Conservation (phyloP, 2,113 vertebrate species). For the Micronycteris hirsuta region DNA sequence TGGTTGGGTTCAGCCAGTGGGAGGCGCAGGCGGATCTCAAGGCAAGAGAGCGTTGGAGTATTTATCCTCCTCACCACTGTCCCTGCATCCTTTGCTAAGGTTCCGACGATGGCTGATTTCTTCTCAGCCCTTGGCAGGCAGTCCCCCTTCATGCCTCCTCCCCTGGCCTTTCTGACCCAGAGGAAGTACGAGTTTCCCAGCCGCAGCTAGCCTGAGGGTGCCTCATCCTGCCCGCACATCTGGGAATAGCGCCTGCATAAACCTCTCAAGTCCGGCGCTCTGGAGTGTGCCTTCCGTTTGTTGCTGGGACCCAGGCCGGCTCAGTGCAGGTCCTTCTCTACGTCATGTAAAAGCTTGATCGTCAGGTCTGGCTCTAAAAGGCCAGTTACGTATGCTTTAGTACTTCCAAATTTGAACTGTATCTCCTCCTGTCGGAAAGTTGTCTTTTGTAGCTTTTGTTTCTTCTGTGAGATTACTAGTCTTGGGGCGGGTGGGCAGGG, state of each 20-base stretch:
- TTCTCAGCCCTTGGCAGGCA: not conserved
- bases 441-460: not conserved
- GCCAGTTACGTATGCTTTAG: not conserved
- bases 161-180: not conserved
- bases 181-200: not conserved
- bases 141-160: not conserved
- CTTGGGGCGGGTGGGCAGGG: not conserved
- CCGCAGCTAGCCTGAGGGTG: not conserved
- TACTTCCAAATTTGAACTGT: not conserved
- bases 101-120: not conserved
- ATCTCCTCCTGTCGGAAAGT: not conserved
- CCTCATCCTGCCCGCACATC: not conserved
- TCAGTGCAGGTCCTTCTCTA: not conserved
- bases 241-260: not conserved
- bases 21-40: not conserved
- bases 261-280: not conserved
- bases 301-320: not conserved
- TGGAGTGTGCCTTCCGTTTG: not conserved
- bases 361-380: not conserved
- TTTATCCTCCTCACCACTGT: rapidly evolving
- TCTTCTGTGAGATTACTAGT: not conserved
- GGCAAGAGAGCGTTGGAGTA: not conserved
- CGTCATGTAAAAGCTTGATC: not conserved
- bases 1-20: not conserved
- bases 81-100: not conserved